These are phyloP conservation scores for Archilochus colubris DNA, from an alignment of 2,113 vertebrate genomes.

Conservation along the genomic window DNA sequence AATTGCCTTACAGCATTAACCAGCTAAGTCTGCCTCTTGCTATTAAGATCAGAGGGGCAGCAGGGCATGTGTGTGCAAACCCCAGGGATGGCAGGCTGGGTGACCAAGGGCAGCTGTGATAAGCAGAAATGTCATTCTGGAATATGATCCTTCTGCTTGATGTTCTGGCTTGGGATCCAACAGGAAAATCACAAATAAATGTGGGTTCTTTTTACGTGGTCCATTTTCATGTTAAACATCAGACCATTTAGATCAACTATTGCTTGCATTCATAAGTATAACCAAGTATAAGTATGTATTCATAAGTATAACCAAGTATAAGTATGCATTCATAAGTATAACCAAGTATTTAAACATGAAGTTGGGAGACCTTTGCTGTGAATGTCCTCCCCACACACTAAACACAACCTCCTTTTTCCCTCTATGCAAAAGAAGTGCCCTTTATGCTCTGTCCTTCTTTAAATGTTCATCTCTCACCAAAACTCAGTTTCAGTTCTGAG, in stretches of 20 bases:
- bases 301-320: not conserved
- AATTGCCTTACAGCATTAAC: not conserved
- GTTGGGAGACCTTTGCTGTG: not conserved
- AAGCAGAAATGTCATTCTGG: not conserved
- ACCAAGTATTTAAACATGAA: rapidly evolving
- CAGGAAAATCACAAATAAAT: not conserved
- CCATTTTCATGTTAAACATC: not conserved
- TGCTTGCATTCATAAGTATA: not conserved
- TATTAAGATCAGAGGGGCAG: not conserved
- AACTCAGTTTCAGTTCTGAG: not conserved
- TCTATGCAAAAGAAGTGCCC: not conserved
- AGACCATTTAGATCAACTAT: not conserved
- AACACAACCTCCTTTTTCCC: not conserved
- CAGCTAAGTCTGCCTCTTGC: not conserved
- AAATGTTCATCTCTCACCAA: not conserved
- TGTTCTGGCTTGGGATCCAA: not conserved
- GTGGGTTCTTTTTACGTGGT: not conserved
- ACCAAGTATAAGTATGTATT: rapidly evolving
- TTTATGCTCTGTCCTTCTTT: not conserved
- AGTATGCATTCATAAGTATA: no score
- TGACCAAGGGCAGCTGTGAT: not conserved
- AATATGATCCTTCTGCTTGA: not conserved
- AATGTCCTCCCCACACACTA: not conserved
- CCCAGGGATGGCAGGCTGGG: not conserved
- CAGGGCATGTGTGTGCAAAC: not conserved